These are phyloP conservation scores for Iselma pallidipennis DNA, from an alignment of 2,888 invertebrate genomes.

Conservation along the genomic window DNA sequence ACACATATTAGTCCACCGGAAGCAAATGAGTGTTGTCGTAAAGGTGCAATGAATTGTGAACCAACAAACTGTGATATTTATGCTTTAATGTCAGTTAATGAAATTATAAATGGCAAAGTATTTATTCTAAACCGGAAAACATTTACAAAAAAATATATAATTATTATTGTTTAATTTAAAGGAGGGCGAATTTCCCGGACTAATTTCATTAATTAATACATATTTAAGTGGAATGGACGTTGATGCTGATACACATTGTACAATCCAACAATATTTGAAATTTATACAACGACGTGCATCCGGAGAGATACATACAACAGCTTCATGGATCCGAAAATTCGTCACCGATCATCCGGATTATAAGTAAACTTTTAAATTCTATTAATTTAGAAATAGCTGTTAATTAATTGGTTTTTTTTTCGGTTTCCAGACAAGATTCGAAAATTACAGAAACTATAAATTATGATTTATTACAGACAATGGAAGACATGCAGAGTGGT, in stretches of 20 bases:
- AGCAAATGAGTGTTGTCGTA: slow-evolving; percentile 51
- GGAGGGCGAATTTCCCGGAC: slow-evolving; percentile 90
- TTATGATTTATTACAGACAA: slow-evolving; percentile 84
- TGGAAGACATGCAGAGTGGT: slow-evolving; percentile 75
- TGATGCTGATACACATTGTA: slow-evolving; percentile 97
- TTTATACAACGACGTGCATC: slow-evolving; percentile 86
- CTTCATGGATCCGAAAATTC: slow-evolving; percentile 92
- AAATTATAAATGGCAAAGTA: slow-evolving; percentile 96
- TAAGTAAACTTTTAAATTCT: slow-evolving; percentile 62
- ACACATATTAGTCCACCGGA: slow-evolving; percentile 58
- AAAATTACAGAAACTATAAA: slow-evolving; percentile 85
- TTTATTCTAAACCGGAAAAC: slow-evolving; percentile 16
- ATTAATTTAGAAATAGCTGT: slow-evolving; percentile 2
- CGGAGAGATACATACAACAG: slow-evolving; percentile 91
- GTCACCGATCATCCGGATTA: slow-evolving; percentile 87
- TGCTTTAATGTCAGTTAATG: slow-evolving; percentile 86
- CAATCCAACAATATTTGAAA: slow-evolving; percentile 93
- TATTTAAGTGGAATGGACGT: slow-evolving; percentile 96
- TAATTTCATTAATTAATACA: slow-evolving; percentile 91
- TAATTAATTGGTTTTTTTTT: slow-evolving; percentile 34
- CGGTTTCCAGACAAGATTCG: slow-evolving; percentile 85
- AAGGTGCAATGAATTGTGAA: slow-evolving; percentile 39
- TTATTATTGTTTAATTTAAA: slow-evolving; percentile 50
- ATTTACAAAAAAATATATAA: too few species aligned
- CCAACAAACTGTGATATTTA: slow-evolving; percentile 59